Evolutionary conservation across 1,140 invertebrate genomes (phyloP).

Genomic region (Drosophila sturtevanti): DNA sequence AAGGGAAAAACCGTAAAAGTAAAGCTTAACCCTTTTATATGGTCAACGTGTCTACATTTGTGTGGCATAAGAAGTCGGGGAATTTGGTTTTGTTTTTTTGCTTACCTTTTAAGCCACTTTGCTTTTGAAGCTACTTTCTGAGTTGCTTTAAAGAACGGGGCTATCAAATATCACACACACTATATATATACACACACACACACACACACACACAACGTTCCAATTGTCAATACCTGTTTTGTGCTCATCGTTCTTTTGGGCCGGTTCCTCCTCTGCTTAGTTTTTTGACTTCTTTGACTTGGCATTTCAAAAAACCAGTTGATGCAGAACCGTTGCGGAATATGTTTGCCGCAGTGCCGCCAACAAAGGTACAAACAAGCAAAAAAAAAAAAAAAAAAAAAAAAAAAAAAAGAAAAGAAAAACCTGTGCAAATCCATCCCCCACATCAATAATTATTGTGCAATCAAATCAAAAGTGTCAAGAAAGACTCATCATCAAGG

Average conservation of each 20-base stretch:
- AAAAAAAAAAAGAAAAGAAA: too few species aligned
- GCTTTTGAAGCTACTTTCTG: slow-evolving; percentile 23
- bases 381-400: not conserved
- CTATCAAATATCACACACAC: not conserved
- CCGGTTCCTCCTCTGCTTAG: slow-evolving; percentile 21
- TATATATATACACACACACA: not conserved
- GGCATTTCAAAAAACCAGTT: slow-evolving; percentile 61
- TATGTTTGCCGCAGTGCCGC: slow-evolving; percentile 59
- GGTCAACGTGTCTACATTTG: not conserved
- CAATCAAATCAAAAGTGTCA: not conserved
- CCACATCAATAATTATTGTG: not conserved
- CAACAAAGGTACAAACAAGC: slow-evolving; percentile 51
- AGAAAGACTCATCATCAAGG: not conserved
- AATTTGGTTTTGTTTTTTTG: not conserved
- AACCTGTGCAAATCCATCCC: not conserved
- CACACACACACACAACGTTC: slow-evolving; percentile 11
- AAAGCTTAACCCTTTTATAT: slow-evolving; percentile 28
- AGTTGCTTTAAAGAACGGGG: slow-evolving; percentile 8
- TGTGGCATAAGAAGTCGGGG: not conserved
- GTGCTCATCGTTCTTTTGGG: slow-evolving; percentile 24
- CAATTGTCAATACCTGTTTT: slow-evolving; percentile 43
- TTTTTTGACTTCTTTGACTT: slow-evolving; percentile 21
- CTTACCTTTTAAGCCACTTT: slow-evolving; percentile 5
- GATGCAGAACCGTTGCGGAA: slow-evolving; percentile 62
- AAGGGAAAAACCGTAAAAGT: not conserved